phyloP scores from a whole-genome alignment of 2,888 invertebrate species.

The Microctonus aethiopoides region DNA sequence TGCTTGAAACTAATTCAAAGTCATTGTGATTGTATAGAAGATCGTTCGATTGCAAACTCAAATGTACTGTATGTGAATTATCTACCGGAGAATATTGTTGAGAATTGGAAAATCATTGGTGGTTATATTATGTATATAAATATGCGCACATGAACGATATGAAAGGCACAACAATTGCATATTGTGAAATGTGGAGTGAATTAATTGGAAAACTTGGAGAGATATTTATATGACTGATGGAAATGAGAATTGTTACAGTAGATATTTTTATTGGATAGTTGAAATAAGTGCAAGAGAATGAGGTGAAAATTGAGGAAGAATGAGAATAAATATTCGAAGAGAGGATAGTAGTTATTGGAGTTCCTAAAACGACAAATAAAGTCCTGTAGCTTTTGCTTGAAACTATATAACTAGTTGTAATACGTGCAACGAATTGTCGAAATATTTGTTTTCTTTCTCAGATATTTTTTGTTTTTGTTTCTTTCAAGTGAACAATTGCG shows the following conservation, averaged over 20 bases:
- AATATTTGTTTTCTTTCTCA: not conserved
- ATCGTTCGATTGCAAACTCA: not conserved
- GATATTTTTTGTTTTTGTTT: not conserved
- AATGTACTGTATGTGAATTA: not conserved
- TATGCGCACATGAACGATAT: not conserved
- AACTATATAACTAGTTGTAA: constrained; percentile 23
- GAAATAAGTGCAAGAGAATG: no score
- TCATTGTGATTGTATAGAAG: not conserved
- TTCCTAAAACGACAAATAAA: constrained; percentile 40
- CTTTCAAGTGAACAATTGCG: constrained; percentile 27
- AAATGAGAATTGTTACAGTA: constrained; percentile 10
- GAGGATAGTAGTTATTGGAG: constrained; percentile 40
- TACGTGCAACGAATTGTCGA: constrained; percentile 38
- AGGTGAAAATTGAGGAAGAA: no score
- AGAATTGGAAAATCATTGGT: not conserved
- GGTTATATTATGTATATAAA: not conserved
- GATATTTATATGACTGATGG: not conserved
- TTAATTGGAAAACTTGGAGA: not conserved
- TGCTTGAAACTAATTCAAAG: constrained; percentile 12
- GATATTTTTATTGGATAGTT: no score
- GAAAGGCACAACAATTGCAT: not conserved
- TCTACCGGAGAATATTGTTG: not conserved
- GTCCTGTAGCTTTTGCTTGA: constrained; percentile 33
- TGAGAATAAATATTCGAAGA: no score
- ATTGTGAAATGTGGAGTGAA: not conserved